A percentile compares a stretch with the other conserved stretches of the same genome.
phyloP scores from a whole-genome alignment of 2,113 vertebrate genomes.

The Lampris megalopsis region DNA sequence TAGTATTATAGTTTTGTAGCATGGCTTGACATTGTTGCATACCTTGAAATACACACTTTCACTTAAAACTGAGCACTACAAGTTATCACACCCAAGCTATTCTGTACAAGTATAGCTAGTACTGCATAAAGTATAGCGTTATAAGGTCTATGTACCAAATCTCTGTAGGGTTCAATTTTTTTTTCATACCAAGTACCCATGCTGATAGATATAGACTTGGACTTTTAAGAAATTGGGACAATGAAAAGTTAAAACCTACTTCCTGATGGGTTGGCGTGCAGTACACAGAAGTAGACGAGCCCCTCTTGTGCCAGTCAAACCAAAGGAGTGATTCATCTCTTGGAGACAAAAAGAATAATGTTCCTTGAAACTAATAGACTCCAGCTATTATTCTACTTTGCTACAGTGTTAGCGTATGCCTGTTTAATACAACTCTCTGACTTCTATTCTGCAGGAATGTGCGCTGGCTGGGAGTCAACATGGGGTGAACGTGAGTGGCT shows the following conservation, averaged over 20 bases:
- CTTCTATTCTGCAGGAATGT: constrained; percentile 45
- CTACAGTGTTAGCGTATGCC: constrained; percentile 19
- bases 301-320: constrained; percentile 31
- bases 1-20: no score
- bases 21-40: background rate
- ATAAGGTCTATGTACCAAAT: no score
- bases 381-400: constrained; percentile 41
- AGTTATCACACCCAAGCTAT: constrained; percentile 1
- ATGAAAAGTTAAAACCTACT: constrained; percentile 23
- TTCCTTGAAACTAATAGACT: constrained; percentile 56
- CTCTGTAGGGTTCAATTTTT: background rate
- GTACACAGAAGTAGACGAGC: constrained; percentile 12
- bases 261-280: constrained; percentile 5
- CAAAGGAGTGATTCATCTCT: constrained; percentile 55
- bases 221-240: constrained; percentile 10
- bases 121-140: background rate
- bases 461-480: constrained; percentile 33
- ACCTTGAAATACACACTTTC: background rate
- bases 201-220: constrained; percentile 12
- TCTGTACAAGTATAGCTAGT: background rate
- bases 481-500: constrained; percentile 29
- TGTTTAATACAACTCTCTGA: constrained; percentile 14
- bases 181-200: constrained; percentile 3
- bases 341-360: constrained; percentile 23
- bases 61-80: constrained; percentile 3